Percentiles rank a stretch among this genome's conserved stretches.
Evolutionary conservation across 2,888 invertebrate genomes (phyloP).

Genomic region (Chymomyza procnemis): DNA sequence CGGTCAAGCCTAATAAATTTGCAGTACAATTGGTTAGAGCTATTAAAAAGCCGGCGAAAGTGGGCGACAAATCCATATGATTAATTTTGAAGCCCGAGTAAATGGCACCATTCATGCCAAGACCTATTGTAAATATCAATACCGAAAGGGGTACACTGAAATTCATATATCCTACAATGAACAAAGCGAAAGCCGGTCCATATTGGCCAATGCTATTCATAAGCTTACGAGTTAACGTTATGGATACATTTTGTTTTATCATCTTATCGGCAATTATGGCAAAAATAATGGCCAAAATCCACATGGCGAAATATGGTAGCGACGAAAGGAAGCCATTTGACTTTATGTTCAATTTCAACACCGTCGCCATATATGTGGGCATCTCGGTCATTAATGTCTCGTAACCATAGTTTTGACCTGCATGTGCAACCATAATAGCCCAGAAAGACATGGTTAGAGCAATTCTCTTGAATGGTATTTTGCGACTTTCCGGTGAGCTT

Average conservation of each 20-base stretch:
- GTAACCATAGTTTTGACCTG: constrained; percentile 93
- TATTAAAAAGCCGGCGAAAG: constrained; percentile 93
- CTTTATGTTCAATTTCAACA: constrained; percentile 86
- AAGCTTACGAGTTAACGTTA: constrained; percentile 87
- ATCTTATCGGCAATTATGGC: constrained; percentile 90
- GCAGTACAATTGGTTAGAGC: constrained; percentile 92
- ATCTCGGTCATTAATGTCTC: constrained; percentile 92
- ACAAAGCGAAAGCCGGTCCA: constrained; percentile 87
- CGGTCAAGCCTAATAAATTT: constrained; percentile 89
- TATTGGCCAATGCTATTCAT: constrained; percentile 88
- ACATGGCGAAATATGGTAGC: constrained; percentile 91
- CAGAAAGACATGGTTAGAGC: constrained; percentile 88
- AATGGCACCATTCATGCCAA: constrained; percentile 91
- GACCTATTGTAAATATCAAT: constrained; percentile 86
- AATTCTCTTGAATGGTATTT: constrained; percentile 88
- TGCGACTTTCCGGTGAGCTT: neutral
- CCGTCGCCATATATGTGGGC: constrained; percentile 92
- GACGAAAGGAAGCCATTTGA: constrained; percentile 91
- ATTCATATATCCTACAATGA: constrained; percentile 89
- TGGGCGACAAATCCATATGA: constrained; percentile 91
- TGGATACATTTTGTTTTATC: constrained; percentile 85
- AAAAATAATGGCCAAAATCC: constrained; percentile 90
- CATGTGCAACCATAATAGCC: constrained; percentile 90
- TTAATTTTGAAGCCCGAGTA: constrained; percentile 87
- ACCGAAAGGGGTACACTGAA: constrained; percentile 88